Evolutionary conservation across 2,797 vertebrate species (phyloP), one percentile per base, ranked within the genome.

Genomic region (Antrozous pallidus): DNA sequence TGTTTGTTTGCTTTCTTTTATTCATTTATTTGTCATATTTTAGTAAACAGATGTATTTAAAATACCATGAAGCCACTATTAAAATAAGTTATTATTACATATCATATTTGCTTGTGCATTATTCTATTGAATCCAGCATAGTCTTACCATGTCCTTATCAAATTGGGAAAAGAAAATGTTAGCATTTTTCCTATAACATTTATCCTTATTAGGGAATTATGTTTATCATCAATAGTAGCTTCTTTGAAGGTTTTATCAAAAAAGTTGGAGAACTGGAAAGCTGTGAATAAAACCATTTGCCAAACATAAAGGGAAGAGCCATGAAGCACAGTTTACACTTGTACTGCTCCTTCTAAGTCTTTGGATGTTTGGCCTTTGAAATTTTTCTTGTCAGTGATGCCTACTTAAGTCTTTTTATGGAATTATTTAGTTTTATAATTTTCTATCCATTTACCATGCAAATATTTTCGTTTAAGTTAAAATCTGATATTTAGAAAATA

Each of bases 381-480:
- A 93, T 70, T 45, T 82, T 93, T 26, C 79, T 93, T 88, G 79
- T n/a, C 11, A 95, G 31, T 77, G 86, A 28, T 71, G 40, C 3
- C 10, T 88, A 31, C 65, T 33, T 85, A 96, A 85, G 85, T 61
- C 28, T 89, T 31, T 91, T 85, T 67, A 82, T 56, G 6, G 17
- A 86, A 54, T 16, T 69, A 63, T 47, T 88, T 88, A 36, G 20
- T 95, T 95, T 78, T 78, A 84, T 81, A 67, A 73, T 56, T 91
- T 79, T 86, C 70, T 77, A 49, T 79, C 45, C 69, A 18, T 42
- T 77, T 91, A 1, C 28, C 7, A 75, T 61, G 33, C 10, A 73
- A 20, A 42, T 80, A 85, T 90, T 94, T 78, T 20, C 22, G 81
- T 88, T 96, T 91, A 77, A 94, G 51, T 90, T 87, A 79, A 87